These are phyloP conservation scores for Acanthis flammea DNA, from an alignment of 2,797 vertebrate species.

Conservation along the genomic window DNA sequence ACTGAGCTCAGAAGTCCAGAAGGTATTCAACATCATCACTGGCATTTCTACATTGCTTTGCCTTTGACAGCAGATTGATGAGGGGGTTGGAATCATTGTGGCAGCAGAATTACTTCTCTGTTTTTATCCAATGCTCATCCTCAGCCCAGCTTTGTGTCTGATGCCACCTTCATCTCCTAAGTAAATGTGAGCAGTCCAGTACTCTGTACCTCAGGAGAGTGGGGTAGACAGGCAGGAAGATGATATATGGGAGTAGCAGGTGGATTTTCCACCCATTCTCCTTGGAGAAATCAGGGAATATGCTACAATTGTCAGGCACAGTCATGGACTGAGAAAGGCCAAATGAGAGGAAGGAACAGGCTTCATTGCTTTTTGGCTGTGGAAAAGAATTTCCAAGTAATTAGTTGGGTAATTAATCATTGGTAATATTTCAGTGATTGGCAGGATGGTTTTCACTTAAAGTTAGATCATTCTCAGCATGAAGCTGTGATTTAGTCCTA, in stretches of 20 bases:
- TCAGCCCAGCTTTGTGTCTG: not conserved
- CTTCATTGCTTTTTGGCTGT: not conserved
- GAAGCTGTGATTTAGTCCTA: not conserved
- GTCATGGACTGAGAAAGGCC: not conserved
- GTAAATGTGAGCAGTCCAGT: not conserved
- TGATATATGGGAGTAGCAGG: not conserved
- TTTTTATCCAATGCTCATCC: not conserved
- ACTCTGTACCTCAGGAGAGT: not conserved
- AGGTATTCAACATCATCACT: not conserved
- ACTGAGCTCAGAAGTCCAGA: not conserved
- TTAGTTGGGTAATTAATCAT: not conserved
- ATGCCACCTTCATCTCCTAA: not conserved
- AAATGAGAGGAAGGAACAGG: not conserved
- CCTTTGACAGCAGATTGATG: not conserved
- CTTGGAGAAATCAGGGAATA: not conserved
- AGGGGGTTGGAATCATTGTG: not conserved
- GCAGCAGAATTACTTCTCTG: not conserved
- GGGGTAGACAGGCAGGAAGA: not conserved
- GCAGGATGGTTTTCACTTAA: not conserved
- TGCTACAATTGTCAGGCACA: not conserved
- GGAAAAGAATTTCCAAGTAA: not conserved
- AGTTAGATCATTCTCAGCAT: not conserved
- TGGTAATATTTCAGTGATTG: not conserved
- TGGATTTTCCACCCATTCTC: accelerated
- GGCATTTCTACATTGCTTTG: not conserved